A percentile compares a stretch with the other conserved stretches of the same genome.
These are phyloP conservation scores for Apoda limacodes DNA, from an alignment of 2,888 invertebrate species.

Conservation along the genomic window DNA sequence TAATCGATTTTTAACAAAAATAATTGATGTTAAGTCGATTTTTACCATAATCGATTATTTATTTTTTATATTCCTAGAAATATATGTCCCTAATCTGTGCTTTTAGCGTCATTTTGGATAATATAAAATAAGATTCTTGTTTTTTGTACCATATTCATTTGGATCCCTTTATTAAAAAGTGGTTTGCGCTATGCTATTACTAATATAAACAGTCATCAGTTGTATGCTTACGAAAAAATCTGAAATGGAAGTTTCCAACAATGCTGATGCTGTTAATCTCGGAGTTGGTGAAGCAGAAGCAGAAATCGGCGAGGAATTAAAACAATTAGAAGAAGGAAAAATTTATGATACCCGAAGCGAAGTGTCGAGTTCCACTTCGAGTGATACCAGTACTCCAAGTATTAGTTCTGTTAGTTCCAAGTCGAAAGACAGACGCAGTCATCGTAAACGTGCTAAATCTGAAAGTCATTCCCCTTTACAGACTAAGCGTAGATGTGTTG, in stretches of 20 bases:
- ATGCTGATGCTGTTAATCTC: conserved; percentile 73
- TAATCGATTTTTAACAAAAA: too few relatives aligned
- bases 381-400: conserved; percentile 78
- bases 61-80: too few relatives aligned
- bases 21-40: too few relatives aligned
- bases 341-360: conserved; percentile 89
- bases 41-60: too few relatives aligned
- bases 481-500: conserved; percentile 45
- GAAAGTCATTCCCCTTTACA: conserved; percentile 49
- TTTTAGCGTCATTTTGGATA: too few relatives aligned
- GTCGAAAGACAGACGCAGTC: conserved; percentile 69
- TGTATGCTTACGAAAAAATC: conserved; percentile 17
- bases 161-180: too few relatives aligned
- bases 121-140: too few relatives aligned
- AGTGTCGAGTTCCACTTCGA: conserved; percentile 85
- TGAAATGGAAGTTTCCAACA: conserved; percentile 64
- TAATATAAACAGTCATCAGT: conserved; percentile 1
- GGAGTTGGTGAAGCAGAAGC: conserved; percentile 75
- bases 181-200: too few relatives aligned
- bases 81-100: too few relatives aligned
- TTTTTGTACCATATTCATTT: too few relatives aligned
- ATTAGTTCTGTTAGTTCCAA: conserved; percentile 83
- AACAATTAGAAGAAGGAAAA: conserved; percentile 79
- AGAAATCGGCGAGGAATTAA: conserved; percentile 84
- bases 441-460: conserved; percentile 67